Base-by-base conservation (phyloP, 2,113 vertebrate genomes). In the Fukomys damarensis region DNA sequence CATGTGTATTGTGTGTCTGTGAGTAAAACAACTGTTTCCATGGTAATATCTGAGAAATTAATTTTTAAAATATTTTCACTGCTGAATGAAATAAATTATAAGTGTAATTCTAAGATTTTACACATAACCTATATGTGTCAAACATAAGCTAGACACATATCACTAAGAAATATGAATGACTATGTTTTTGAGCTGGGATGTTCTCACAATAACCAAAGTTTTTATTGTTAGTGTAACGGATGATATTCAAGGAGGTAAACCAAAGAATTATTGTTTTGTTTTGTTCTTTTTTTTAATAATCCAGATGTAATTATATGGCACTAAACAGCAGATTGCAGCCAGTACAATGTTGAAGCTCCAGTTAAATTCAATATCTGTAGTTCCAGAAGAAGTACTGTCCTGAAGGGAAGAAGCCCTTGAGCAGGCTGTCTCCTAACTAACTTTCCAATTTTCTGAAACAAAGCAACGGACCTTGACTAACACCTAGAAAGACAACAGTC, bases 21-120 rank as follows among this genome's bases (percentile, higher is more conserved):
- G 74, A 86, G 32, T 95, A 87, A 93, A 87, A 52, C 24, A 91
- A 83, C 5, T 84, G 56, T 95, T 95, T 95, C 93, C 76, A 84
- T 91, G 84, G 86, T 90, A 92, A 90, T 91, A 83, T 6, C 13
- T 95, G 38, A 65, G 46, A 93, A 96, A 89, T 63, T 93, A 80
- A 59, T 86, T 97, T 72, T 85, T 94, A 20, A 90, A 85, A 80
- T 94, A 89, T 83, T 79, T 93, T 81, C 41, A 77, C 17, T 90
- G 46, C 32, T 92, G 28, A 86, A 81, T 65, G 24, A 96, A 89
- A 84, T 89, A 28, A 94, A 54, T 68, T 88, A 89, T 49, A 82
- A 86, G n/a, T 32, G 54, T 32, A 84, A 80, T 89, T 84, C 17
- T 46, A 77, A 86, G 56, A 77, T 92, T 58, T 43, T 56, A 41